Evolutionary conservation across 2,113 vertebrate genomes (phyloP), one percentile per base, ranked within the genome.

Genomic region (Notothenia coriiceps): DNA sequence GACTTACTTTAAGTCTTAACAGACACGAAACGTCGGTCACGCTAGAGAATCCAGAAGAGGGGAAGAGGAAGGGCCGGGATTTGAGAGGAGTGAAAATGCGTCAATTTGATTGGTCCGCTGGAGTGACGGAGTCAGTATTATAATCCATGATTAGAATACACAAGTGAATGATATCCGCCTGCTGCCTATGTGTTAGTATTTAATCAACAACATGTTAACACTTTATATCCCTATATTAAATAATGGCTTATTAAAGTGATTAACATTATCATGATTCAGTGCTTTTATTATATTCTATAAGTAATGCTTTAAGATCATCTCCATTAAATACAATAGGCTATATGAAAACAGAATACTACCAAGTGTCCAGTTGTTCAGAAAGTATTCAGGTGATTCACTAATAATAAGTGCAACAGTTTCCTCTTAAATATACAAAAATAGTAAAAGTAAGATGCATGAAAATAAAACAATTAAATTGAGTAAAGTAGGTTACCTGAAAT

Each of bases 21-120:
- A 95, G 96, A 96, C 96, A 94, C 96, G 96, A 96, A 96, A 96
- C 96, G 95, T 92, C 84, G 91, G 93, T 90, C 94, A 94, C 96
- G 95, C 96, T 94, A 22, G 62, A 54, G 86, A 74, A 82, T 88
- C 91, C 87, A 86, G 91, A 89, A 87, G 88, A 87, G 89, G 81
- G 82, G 35, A 40, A 13, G 22, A 14, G 79, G 57, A 0, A 63
- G 18, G 0, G 64, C 77, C 74, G 60, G 86, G 80, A 62, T 0
- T 18, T 15, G 25, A 52, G 9, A 54, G 5, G 3, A 17, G 1
- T 1, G 1, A 2, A 35, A 47, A 17, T 2, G 7, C 13, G 10
- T 47, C 1, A 18, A 79, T 85, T n/a, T 87, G 1, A 93, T 92
- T 91, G 88, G 91, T 70, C 18, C 4, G 1, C 14, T 47, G 13